Percentiles rank a stretch among this genome's conserved stretches.
These are phyloP conservation scores for Halisarca cf. caerulea DNA, from an alignment of 37 sponge, comb jelly and placozoan species.

Conservation along the genomic window DNA sequence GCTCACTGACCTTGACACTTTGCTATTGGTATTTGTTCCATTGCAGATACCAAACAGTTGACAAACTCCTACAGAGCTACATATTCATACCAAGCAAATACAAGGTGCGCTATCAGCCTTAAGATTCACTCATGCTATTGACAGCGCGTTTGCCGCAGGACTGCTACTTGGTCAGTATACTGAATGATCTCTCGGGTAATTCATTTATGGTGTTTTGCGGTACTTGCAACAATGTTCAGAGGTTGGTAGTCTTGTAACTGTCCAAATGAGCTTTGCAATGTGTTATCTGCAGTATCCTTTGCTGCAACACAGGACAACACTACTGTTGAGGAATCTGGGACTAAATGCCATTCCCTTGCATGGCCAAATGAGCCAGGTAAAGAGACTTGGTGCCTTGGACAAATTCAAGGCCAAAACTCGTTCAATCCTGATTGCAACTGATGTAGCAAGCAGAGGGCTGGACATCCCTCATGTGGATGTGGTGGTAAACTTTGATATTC, in stretches of 20 bases:
- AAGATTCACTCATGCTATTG: neutral
- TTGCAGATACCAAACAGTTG: constrained; percentile 89
- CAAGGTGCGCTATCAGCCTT: constrained; percentile 70
- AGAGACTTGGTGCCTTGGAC: constrained; percentile 95
- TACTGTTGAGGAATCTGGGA: constrained; percentile 91
- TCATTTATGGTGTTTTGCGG: constrained; percentile 99
- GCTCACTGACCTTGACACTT: neutral
- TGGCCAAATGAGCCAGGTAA: constrained; percentile 90
- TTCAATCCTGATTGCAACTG: constrained; percentile 93
- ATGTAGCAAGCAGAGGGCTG: constrained; percentile 98
- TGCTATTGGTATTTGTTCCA: neutral
- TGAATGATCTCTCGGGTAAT: constrained; percentile 97
- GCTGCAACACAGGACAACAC: constrained; percentile 77
- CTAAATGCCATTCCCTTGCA: constrained; percentile 93
- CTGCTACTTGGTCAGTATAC: constrained; percentile 93
- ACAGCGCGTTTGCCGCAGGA: constrained; percentile 51
- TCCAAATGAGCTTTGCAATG: no score
- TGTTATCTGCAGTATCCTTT: neutral
- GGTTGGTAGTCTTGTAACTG: constrained; percentile 61
- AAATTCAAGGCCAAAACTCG: constrained; percentile 89
- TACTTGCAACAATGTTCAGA: constrained; percentile 93
- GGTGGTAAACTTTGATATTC: constrained; percentile 97
- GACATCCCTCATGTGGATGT: constrained; percentile 99
- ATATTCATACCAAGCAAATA: constrained; percentile 94
- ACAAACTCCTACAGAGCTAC: constrained; percentile 93